A percentile compares a stretch with the other conserved stretches of the same genome.
phyloP scores from a whole-genome alignment of 2,888 invertebrate genomes.

The Eucera pruinosa region DNA sequence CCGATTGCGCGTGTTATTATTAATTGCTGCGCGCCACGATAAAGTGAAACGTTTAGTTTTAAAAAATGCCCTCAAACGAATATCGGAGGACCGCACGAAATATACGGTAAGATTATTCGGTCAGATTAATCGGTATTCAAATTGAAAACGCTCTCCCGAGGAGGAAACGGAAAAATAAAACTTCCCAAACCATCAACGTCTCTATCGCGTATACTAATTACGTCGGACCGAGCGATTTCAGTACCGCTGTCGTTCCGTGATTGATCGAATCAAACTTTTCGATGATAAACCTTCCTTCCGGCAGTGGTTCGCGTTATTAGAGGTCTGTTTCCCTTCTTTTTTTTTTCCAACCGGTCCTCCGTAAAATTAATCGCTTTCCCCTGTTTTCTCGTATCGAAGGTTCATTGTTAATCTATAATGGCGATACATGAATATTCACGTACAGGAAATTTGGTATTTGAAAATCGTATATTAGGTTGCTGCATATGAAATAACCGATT shows the following conservation, averaged over 20 bases:
- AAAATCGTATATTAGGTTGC: slow-evolving; percentile 19
- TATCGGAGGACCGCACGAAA: slow-evolving; percentile 63
- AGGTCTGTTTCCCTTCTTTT: slow-evolving; percentile 1
- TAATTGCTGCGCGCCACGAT: slow-evolving; percentile 70
- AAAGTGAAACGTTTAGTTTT: slow-evolving; percentile 70
- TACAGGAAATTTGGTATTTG: background rate
- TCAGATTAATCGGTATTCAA: slow-evolving; percentile 65
- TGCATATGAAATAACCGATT: too few species aligned
- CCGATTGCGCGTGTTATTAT: slow-evolving; percentile 72
- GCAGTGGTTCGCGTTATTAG: slow-evolving; percentile 13
- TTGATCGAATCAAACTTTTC: slow-evolving; percentile 35
- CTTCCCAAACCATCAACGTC: slow-evolving; percentile 54
- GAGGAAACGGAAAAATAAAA: slow-evolving; percentile 50
- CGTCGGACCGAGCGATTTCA: slow-evolving; percentile 29
- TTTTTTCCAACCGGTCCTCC: background rate
- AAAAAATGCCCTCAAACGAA: slow-evolving; percentile 68
- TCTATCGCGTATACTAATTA: slow-evolving; percentile 58
- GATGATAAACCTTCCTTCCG: slow-evolving; percentile 30
- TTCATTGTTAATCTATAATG: slow-evolving; percentile 24
- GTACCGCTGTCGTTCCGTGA: slow-evolving; percentile 34
- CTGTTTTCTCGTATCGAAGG: slow-evolving; percentile 1
- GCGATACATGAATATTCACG: slow-evolving; percentile 10
- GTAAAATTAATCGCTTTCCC: background rate
- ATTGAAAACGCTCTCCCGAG: slow-evolving; percentile 38
- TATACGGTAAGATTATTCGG: slow-evolving; percentile 71